phyloP scores from a whole-genome alignment of 2,113 vertebrate species.

The Ptyas mucosa region DNA sequence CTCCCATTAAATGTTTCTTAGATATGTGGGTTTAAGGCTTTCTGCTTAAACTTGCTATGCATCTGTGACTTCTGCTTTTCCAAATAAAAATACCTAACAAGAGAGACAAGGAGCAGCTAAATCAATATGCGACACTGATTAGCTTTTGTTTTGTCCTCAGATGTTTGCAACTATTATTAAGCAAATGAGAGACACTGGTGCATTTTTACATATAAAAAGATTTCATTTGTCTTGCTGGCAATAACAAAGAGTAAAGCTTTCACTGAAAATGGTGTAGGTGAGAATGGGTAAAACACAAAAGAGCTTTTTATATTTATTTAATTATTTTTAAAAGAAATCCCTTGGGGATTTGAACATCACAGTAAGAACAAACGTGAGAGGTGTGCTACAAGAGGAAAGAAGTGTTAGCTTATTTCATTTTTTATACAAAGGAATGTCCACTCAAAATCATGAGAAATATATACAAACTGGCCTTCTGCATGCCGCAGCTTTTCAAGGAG shows the following conservation, averaged over 20 bases:
- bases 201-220: constrained; percentile 48
- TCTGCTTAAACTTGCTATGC: background rate
- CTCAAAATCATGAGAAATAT: background rate
- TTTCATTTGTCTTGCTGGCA: constrained; percentile 34
- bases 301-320: background rate
- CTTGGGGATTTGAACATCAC: constrained; percentile 8
- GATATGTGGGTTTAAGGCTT: constrained; percentile 24
- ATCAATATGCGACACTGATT: constrained; percentile 11
- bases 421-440: background rate
- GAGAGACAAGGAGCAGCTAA: constrained; percentile 7
- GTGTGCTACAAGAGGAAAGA: background rate
- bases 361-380: background rate
- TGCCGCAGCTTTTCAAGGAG: background rate
- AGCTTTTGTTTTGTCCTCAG: constrained; percentile 24
- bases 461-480: background rate
- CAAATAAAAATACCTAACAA: constrained; percentile 9
- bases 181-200: constrained; percentile 38
- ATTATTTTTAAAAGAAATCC: constrained; percentile 2
- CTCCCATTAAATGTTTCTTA: constrained; percentile 11
- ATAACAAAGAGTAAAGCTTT: constrained; percentile 45
- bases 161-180: constrained; percentile 37
- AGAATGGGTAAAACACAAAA: constrained; percentile 31
- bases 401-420: background rate
- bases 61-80: constrained; percentile 20
- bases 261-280: constrained; percentile 35